Percentiles rank a stretch among this genome's conserved stretches.
These are phyloP conservation scores for Heterodera carotae DNA, from an alignment of 1,140 invertebrate genomes.

Conservation along the genomic window DNA sequence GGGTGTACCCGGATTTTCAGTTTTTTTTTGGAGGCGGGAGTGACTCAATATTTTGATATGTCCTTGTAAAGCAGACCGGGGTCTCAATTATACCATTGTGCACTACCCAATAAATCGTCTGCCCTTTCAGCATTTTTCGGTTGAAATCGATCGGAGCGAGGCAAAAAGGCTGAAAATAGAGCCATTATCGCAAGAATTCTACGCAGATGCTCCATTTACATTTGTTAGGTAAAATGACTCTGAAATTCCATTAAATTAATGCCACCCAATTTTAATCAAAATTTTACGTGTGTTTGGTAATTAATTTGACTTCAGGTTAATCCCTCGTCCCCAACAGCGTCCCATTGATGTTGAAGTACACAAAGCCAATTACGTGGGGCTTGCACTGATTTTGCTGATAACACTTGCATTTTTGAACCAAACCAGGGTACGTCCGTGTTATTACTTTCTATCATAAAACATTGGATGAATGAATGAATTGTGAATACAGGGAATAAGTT, in stretches of 20 bases:
- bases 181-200: conserved; percentile 16
- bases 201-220: conserved; percentile 24
- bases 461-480: not conserved
- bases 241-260: not conserved
- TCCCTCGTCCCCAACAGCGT: conserved; percentile 15
- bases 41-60: not conserved
- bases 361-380: conserved; percentile 25
- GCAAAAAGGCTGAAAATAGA: conserved; percentile 33
- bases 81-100: no score
- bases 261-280: not conserved
- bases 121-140: conserved; percentile 24
- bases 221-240: conserved; percentile 19
- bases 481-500: no score
- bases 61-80: no score
- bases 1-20: no score
- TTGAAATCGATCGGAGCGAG: conserved; percentile 21
- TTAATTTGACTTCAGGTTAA: not conserved
- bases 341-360: conserved; percentile 10
- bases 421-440: no score
- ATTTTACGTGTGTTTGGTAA: not conserved
- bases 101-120: no score
- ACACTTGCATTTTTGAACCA: conserved; percentile 38
- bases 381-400: conserved; percentile 22
- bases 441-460: no score
- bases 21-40: not conserved